Evolutionary conservation across 2,113 vertebrate genomes (phyloP).

Genomic region (Serinus canaria): DNA sequence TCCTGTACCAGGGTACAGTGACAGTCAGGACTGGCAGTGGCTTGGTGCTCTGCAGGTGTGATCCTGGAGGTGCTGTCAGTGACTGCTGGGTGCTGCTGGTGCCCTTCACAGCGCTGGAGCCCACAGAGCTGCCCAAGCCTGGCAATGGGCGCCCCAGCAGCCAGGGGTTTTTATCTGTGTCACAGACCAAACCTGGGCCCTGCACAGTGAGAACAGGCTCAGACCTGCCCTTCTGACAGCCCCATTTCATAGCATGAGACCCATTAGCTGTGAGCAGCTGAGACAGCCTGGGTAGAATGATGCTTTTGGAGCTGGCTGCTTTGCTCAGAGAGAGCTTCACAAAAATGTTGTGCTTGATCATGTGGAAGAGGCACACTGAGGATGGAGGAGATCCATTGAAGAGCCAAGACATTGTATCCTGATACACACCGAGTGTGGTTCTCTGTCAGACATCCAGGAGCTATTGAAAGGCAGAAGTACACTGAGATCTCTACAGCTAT

Average conservation of each 20-base stretch:
- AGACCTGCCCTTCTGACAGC: not conserved
- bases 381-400: not conserved
- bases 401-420: not conserved
- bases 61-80: not conserved
- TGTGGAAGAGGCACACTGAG: not conserved
- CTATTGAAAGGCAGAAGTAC: not conserved
- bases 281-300: not conserved
- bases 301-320: not conserved
- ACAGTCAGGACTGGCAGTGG: not conserved
- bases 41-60: not conserved
- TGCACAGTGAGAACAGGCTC: rapidly evolving
- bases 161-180: not conserved
- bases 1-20: not conserved
- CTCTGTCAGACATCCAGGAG: not conserved
- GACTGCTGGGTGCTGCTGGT: rapidly evolving
- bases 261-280: not conserved
- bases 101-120: rapidly evolving
- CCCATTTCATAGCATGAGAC: not conserved
- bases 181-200: not conserved
- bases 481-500: not conserved
- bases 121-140: rapidly evolving
- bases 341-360: not conserved
- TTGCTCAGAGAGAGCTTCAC: not conserved
- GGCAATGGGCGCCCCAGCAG: not conserved
- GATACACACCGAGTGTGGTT: rapidly evolving